Base-by-base conservation (phyloP, 2,888 invertebrate species). In the Hirtodrosophila histrioides region DNA sequence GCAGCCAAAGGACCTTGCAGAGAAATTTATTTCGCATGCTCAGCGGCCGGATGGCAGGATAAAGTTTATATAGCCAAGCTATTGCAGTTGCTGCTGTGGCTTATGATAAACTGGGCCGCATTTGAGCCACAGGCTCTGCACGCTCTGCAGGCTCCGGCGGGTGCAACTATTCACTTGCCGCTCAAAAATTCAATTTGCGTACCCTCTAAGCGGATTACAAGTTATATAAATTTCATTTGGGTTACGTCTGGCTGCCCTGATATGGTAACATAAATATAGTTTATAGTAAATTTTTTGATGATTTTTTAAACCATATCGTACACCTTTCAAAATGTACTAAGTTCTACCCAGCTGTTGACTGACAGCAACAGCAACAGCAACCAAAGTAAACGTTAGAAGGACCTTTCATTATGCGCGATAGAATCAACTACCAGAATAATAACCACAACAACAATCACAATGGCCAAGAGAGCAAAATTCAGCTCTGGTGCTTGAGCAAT, bases 121-220 rank as follows among this genome's bases (percentile, higher is more conserved):
- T 40, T 61, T 62, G 57, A 62, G 69, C 57, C 51, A 9, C 31
- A 49, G 12, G 33, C 39, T 17, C 50, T 17, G 27, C 50, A 40
- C 11, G 23, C 48, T 46, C 33, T 17, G 12, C 24, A 7, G n/a
- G n/a, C 24, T 12, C 36, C 4, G 31, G 11, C 41, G 43, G 33
- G 23, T 58, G 55, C 64, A 62, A 37, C 60, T 54, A 54, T 57
- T 69, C 60, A 46, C 40, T 62, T 62, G 68, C 45, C 11, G 63
- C 36, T 54, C 50, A 68, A 68, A 85, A 81, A 78, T 81, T 81
- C 76, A 84, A 84, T 82, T 82, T 81, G 43, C 41, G 5, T 45
- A 64, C 24, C 44, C 36, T 43, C 12, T 53, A 84, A 84, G 76
- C 74, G 66, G 85, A 76, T 84, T 85, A 76, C 68, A 82, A 76